Percentiles rank a stretch among this genome's conserved stretches.
Evolutionary conservation across 2,888 invertebrate species (phyloP).

Genomic region (Cenopis cana): DNA sequence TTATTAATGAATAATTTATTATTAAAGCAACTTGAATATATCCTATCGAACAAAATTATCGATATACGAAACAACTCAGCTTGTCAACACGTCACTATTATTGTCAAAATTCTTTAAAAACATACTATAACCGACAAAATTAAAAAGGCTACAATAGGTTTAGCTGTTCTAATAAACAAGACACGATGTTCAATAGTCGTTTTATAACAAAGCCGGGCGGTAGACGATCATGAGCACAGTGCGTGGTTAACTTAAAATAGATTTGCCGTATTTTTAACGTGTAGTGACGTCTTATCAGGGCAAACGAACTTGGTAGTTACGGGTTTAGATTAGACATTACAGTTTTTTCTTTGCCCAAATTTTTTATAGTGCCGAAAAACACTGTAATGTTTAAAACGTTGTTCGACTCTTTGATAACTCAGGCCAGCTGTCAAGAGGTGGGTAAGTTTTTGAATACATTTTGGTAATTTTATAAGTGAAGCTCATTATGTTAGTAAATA

Average conservation of each 20-base stretch:
- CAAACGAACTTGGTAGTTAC: slow-evolving; percentile 67
- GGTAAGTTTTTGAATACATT: slow-evolving; percentile 85
- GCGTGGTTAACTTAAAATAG: slow-evolving; percentile 81
- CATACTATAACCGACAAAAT: slow-evolving; percentile 54
- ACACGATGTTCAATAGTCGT: slow-evolving; percentile 51
- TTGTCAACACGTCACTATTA: slow-evolving; percentile 53
- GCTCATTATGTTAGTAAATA: slow-evolving; percentile 42
- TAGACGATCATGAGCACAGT: slow-evolving; percentile 72
- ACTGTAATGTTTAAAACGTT: slow-evolving; percentile 87
- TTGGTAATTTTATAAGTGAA: slow-evolving; percentile 41
- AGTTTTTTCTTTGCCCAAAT: slow-evolving; percentile 61
- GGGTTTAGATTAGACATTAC: slow-evolving; percentile 65
- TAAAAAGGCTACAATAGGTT: slow-evolving; percentile 48
- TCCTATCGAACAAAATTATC: slow-evolving; percentile 6
- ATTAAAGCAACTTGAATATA: no score
- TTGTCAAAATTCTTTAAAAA: slow-evolving; percentile 52
- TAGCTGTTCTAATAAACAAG: slow-evolving; percentile 47
- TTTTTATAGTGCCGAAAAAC: slow-evolving; percentile 69
- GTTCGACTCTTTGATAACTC: slow-evolving; percentile 85
- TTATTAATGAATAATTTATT: no score
- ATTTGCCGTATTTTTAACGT: slow-evolving; percentile 77
- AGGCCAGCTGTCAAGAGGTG: slow-evolving; percentile 91
- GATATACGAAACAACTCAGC: slow-evolving; percentile 23
- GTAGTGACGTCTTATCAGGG: slow-evolving; percentile 77
- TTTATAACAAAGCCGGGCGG: slow-evolving; percentile 65